phyloP scores from a whole-genome alignment of 2,888 invertebrate genomes.

The Amphipoea lucens region DNA sequence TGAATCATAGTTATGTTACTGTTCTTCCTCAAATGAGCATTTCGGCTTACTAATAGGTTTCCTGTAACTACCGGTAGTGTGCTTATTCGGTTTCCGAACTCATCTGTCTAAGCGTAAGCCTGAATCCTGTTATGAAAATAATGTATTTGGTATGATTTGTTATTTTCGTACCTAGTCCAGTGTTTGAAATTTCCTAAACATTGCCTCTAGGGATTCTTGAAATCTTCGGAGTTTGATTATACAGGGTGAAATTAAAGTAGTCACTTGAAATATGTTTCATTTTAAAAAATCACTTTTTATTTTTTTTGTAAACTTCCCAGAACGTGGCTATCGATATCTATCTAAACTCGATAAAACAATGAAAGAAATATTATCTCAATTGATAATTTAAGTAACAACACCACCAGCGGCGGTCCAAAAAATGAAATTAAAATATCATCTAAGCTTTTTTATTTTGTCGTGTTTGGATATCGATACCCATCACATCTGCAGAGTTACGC shows the following conservation, averaged over 20 bases:
- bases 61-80: not conserved
- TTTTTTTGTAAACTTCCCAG: not conserved
- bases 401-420: no score
- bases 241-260: not conserved
- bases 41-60: constrained; percentile 15
- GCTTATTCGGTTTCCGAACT: constrained; percentile 27
- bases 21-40: constrained; percentile 1
- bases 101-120: not conserved
- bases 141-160: not conserved
- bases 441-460: no score
- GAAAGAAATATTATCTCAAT: not conserved
- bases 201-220: not conserved
- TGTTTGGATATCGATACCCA: not conserved
- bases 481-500: not conserved
- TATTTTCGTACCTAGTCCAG: not conserved
- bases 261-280: not conserved
- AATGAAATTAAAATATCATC: no score
- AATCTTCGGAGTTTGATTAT: not conserved
- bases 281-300: not conserved
- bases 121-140: not conserved
- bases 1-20: constrained; percentile 26
- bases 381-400: not conserved
- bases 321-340: not conserved
- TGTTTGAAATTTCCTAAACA: not conserved
- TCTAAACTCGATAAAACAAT: not conserved